phyloP scores from a whole-genome alignment of 2,113 vertebrate genomes.

The Trichomycterus rosablanca region DNA sequence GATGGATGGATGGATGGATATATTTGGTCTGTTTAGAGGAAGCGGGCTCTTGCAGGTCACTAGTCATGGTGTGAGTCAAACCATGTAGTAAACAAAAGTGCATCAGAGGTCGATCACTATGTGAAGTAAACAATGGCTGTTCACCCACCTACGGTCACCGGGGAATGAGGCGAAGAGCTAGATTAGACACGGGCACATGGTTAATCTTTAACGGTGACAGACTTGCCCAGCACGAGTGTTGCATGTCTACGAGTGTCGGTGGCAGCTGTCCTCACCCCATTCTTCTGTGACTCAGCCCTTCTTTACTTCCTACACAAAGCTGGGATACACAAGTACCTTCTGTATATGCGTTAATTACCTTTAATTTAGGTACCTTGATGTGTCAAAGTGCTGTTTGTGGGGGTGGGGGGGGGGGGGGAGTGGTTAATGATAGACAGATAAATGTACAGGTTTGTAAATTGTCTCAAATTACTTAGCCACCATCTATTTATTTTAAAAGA shows the following conservation, averaged over 20 bases:
- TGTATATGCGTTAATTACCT: constrained; percentile 38
- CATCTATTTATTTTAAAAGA: too few species aligned
- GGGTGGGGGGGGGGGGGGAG: too few species aligned
- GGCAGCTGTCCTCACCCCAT: constrained; percentile 45
- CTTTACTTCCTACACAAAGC: constrained; percentile 43
- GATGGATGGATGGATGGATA: too few species aligned
- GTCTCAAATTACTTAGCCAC: too few species aligned
- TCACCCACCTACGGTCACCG: constrained; percentile 6
- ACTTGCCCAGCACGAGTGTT: constrained; percentile 37
- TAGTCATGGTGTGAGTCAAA: not conserved
- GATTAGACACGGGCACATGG: constrained; percentile 24
- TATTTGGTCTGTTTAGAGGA: too few species aligned
- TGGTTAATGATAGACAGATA: not conserved
- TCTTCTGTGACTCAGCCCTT: constrained; percentile 27
- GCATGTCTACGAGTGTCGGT: constrained; percentile 29
- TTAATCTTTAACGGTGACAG: constrained; percentile 47
- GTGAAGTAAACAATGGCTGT: constrained; percentile 10
- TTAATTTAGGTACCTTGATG: constrained; percentile 42
- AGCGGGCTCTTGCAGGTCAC: too few species aligned
- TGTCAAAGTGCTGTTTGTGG: constrained; percentile 16
- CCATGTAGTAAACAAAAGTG: constrained; percentile 3
- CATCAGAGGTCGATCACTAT: not conserved
- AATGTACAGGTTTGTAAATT: not conserved
- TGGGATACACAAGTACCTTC: constrained; percentile 34
- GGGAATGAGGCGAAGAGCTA: constrained; percentile 19